A percentile compares a stretch with the other conserved stretches of the same genome.
These are phyloP conservation scores for Sylvia atricapilla DNA, from an alignment of 2,113 vertebrate genomes.

Conservation along the genomic window DNA sequence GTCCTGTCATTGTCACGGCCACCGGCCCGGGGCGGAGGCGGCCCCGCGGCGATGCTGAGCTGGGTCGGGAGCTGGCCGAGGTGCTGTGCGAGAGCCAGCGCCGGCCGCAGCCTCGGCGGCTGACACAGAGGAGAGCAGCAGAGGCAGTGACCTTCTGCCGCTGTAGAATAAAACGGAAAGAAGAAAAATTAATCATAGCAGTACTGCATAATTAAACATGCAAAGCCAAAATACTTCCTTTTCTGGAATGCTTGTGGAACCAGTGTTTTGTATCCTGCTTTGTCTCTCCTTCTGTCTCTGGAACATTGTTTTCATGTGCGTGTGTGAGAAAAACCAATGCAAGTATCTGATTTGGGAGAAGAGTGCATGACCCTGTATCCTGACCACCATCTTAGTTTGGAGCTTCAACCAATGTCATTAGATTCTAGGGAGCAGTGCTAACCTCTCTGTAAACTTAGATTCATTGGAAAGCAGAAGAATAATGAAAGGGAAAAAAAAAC, in stretches of 20 bases:
- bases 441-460: not conserved
- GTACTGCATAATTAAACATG: not conserved
- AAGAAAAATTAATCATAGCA: not conserved
- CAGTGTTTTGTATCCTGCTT: not conserved
- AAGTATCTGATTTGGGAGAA: not conserved
- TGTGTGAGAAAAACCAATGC: not conserved
- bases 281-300: not conserved
- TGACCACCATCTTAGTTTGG: not conserved
- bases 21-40: rapidly evolving
- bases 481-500: not conserved
- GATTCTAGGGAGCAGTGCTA: not conserved
- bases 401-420: not conserved
- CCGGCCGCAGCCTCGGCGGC: rapidly evolving
- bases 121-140: rapidly evolving
- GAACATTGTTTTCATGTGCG: not conserved
- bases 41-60: not conserved
- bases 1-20: rapidly evolving
- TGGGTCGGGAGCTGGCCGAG: not conserved
- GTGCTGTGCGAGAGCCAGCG: not conserved
- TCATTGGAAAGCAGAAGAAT: not conserved
- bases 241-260: not conserved
- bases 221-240: not conserved
- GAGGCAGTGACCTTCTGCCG: rapidly evolving
- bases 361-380: not conserved
- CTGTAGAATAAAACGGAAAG: not conserved